These are phyloP conservation scores for Drosophila ustulata DNA, from an alignment of 2,888 invertebrate genomes.

Conservation along the genomic window DNA sequence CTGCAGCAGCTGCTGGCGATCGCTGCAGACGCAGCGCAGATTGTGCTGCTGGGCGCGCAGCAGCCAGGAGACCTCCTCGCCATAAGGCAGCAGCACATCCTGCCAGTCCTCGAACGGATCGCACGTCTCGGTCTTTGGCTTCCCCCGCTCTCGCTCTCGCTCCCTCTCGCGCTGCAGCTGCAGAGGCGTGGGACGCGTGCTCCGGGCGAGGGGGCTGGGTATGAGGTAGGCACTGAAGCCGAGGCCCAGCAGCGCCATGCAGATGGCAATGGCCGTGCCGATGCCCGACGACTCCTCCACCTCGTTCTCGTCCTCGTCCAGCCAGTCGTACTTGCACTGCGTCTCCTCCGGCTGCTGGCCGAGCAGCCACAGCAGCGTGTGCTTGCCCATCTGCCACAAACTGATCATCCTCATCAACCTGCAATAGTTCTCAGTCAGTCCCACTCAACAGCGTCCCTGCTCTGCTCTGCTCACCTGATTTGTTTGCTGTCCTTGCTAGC, in stretches of 20 bases:
- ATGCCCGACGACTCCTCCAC: conserved; percentile 50
- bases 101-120: conserved; percentile 24
- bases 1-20: conserved; percentile 1
- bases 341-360: conserved; percentile 3
- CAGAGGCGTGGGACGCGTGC: background rate
- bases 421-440: background rate
- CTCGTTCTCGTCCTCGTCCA: conserved; percentile 1
- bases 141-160: too few species aligned
- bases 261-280: conserved; percentile 30
- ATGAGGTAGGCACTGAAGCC: conserved; percentile 18
- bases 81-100: conserved; percentile 6
- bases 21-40: background rate
- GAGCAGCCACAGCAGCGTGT: conserved; percentile 7
- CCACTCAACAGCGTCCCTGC: too few species aligned
- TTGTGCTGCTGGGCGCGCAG: conserved; percentile 4
- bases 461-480: conserved; percentile 5
- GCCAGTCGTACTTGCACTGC: conserved; percentile 3
- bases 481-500: background rate
- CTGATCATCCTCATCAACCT: conserved; percentile 25
- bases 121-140: background rate
- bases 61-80: conserved; percentile 19
- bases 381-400: conserved; percentile 28
- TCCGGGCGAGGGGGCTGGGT: conserved; percentile 9
- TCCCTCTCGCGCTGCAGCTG: background rate
- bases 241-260: conserved; percentile 28